Conservation (phyloP, 2,113 vertebrate species). For the Sinocyclocheilus grahami region DNA sequence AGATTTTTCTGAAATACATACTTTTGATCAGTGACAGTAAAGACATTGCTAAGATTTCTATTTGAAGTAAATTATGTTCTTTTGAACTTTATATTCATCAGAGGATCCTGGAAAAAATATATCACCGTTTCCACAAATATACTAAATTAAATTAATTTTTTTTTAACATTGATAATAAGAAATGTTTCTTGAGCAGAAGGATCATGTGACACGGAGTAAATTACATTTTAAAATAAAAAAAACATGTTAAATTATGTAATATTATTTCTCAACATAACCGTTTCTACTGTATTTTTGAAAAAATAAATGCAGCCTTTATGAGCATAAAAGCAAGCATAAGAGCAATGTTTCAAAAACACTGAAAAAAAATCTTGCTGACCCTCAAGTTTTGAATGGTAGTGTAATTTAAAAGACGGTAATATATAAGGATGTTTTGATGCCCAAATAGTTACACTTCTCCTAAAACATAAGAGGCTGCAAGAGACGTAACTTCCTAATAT, state of each 20-base stretch:
- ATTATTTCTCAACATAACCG: neutral
- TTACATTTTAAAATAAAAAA: neutral
- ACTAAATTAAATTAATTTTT: neutral
- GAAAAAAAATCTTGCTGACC: no score
- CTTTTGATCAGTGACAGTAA: neutral
- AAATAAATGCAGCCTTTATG: neutral
- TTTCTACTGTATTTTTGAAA: neutral
- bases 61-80: neutral
- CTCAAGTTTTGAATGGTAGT: neutral
- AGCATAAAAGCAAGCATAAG: neutral
- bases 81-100: neutral
- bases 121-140: neutral
- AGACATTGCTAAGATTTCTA: neutral
- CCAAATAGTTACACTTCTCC: neutral
- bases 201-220: neutral
- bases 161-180: no score
- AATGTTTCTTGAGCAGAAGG: neutral
- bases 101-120: neutral
- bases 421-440: neutral
- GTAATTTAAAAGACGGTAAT: neutral
- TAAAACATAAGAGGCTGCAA: neutral
- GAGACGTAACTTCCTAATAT: neutral
- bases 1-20: neutral
- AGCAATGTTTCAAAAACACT: neutral
- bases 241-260: neutral